A percentile compares a stretch with the other conserved stretches of the same genome.
Conservation (phyloP, 2,888 invertebrate genomes). For the Artemia sinica region DNA sequence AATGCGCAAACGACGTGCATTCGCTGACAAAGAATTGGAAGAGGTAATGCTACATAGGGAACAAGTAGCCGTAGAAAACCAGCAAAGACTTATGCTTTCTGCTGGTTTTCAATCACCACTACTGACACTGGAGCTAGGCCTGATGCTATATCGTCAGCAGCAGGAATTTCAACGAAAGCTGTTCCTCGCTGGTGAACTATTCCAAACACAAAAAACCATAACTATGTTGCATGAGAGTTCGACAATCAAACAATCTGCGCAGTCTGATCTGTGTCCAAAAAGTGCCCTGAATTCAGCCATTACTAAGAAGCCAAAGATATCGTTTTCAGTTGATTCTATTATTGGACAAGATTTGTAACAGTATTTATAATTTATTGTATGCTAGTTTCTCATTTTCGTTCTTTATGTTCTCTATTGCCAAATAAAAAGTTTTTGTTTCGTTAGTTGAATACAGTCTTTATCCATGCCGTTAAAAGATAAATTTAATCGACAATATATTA, state of each 20-base stretch:
- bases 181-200: not conserved
- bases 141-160: not conserved
- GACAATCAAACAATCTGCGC: not conserved
- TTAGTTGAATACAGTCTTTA: too few relatives aligned
- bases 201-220: not conserved
- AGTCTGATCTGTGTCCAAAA: constrained; percentile 16
- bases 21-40: constrained; percentile 35
- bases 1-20: constrained; percentile 38
- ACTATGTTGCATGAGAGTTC: constrained; percentile 8
- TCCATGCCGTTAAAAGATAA: too few relatives aligned
- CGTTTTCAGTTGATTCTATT: constrained; percentile 51
- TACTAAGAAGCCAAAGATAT: constrained; percentile 32
- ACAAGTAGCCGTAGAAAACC: constrained; percentile 25
- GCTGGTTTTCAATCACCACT: constrained; percentile 16
- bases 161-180: not conserved
- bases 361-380: too few relatives aligned
- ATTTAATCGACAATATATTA: too few relatives aligned
- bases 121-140: constrained; percentile 9
- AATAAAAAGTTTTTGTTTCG: too few relatives aligned
- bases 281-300: constrained; percentile 8
- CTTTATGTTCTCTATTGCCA: too few relatives aligned
- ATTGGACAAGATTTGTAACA: constrained; percentile 34
- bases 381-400: too few relatives aligned
- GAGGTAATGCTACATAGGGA: constrained; percentile 31
- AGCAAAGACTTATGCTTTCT: constrained; percentile 11